phyloP scores from a whole-genome alignment of 2,113 vertebrate genomes.

The Xenopus laevis region DNA sequence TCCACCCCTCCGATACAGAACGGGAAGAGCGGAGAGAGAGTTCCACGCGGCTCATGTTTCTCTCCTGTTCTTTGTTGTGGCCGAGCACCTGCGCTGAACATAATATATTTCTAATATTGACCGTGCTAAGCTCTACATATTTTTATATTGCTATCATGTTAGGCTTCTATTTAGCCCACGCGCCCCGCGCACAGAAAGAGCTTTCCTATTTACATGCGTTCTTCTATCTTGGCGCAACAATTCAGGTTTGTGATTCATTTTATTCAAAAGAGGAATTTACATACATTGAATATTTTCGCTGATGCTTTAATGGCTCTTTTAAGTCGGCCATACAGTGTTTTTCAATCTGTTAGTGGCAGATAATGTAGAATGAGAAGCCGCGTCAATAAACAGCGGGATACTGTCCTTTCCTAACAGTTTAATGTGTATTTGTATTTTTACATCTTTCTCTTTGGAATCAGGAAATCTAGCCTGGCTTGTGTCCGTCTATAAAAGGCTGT shows the following conservation, averaged over 20 bases:
- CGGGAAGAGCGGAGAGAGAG: not conserved
- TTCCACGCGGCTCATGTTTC: constrained; percentile 9
- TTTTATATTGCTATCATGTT: constrained; percentile 25
- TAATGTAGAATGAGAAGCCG: constrained; percentile 1
- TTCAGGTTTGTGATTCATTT: constrained; percentile 10
- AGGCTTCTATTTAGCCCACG: constrained; percentile 11
- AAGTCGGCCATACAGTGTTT: constrained; percentile 6
- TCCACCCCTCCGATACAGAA: not conserved
- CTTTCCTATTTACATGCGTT: constrained; percentile 29
- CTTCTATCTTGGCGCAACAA: constrained; percentile 7
- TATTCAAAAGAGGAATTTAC: constrained; percentile 15
- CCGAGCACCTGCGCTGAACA: not conserved
- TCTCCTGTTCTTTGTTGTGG: constrained; percentile 5
- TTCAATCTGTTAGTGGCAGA: constrained; percentile 8
- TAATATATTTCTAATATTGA: constrained; percentile 22
- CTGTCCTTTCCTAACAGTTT: not conserved
- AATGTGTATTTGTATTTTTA: not conserved
- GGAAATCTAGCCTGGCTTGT: not conserved
- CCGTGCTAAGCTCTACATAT: not conserved
- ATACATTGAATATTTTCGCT: constrained; percentile 25
- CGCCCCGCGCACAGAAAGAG: not conserved
- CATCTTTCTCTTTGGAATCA: not conserved
- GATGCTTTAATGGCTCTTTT: constrained; percentile 9
- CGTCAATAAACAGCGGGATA: not conserved
- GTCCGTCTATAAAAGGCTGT: not conserved